Base-by-base conservation (phyloP, 1,140 invertebrate species). In the Dendroctonus valens region DNA sequence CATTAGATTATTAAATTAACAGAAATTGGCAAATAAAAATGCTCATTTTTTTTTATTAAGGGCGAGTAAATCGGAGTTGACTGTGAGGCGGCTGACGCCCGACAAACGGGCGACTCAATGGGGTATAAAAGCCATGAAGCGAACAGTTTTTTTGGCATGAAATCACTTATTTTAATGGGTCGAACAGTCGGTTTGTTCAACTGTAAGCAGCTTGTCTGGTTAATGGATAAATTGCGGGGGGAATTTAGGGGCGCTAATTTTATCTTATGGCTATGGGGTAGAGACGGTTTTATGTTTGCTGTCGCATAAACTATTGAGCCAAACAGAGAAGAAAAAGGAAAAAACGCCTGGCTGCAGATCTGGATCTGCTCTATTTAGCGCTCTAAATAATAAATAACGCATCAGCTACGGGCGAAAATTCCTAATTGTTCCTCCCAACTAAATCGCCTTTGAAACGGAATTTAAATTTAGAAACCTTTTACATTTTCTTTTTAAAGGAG, bases 381-480 rank as follows among this genome's bases (percentile, higher is more conserved):
- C 15, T n/a, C 15, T 15, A 4, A 51, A 8, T 51, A 26, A 8
- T 12, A 51, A 51, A n/a, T 52, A 26, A 26, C 26, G 26, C 26
- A 26, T 26, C 26, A 26, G 26, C 26, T 26, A 26, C 26, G 26
- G 26, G 26, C 26, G 26, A 26, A 26, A 26, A 26, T 26, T 26
- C 26, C 1, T 26, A 26, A 26, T 26, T 26, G 26, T 26, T 26
- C 15, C 15, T 52, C 50, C 15, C 15, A 52, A 15, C 9, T 15
- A 52, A 52, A 52, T 52, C 50, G 1, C 37, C 39, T 54, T 40
- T 54, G 6, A 37, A 54, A 54, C 52, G 39, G 41, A 44, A 42
- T 58, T 58, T 58, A 58, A 42, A 58, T 58, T 44, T 58, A 44
- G 41, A 58, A 26, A 26, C 12, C n/a, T 39, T 42, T 58, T 58